Evolutionary conservation across 2,797 vertebrate genomes (phyloP), one percentile per base, ranked within the genome.

Genomic region (Cuculus canorus): DNA sequence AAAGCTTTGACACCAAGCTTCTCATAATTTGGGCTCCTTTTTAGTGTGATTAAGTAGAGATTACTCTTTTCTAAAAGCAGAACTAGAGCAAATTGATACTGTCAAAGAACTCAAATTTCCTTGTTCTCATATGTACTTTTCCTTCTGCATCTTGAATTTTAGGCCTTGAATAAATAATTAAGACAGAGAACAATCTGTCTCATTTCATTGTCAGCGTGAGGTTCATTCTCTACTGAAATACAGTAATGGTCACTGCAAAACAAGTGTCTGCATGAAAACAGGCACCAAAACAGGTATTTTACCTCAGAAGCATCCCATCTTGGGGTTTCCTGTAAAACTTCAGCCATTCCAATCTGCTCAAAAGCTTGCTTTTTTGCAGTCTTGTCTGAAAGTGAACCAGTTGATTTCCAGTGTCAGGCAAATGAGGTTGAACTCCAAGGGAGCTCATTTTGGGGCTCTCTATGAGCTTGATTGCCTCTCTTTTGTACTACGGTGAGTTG

Each of bases 91-190:
- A 85, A 89, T 19, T 53, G 39, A 32, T 91, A 63, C 30, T 63
- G n/a, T 43, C 52, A 39, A 77, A 78, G 30, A 82, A 70, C 21
- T 80, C 4, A 5, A 68, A 60, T 18, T 68, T 89, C 48, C 48
- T 79, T 72, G 48, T 68, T 95, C 27, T 90, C 32, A 13, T 48
- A 33, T 27, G 15, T 63, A 59, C 70, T 89, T 89, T 80, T 91
- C 39, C 13, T 84, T 82, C 39, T 64, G 35, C 69, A 33, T 71
- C 33, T 32, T 77, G 56, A 78, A 45, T 75, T 89, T 77, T 35
- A 60, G 57, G 16, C 35, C n/a, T 63, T 57, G 18, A 80, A 39
- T 60, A 85, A 80, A 56, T 72, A 72, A 66, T 48, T 78, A 57
- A 66, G 59, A 69, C 16, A 52, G 75, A 84, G 37, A 80, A 16